Conservation (phyloP, 2,797 vertebrate species). For the Taenioides sp. region DNA sequence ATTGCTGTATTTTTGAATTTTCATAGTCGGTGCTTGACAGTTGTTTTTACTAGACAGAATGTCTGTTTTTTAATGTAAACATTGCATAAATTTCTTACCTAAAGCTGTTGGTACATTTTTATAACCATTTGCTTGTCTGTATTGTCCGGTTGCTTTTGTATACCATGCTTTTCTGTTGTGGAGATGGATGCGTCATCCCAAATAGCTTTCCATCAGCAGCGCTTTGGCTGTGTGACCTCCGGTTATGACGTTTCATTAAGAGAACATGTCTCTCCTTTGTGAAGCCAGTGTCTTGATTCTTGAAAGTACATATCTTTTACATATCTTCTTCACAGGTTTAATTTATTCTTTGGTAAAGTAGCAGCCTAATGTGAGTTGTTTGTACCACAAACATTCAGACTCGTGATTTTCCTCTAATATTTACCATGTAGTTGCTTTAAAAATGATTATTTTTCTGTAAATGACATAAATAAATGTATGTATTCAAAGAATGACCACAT, state of each 20-base stretch:
- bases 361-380: conserved; percentile 38
- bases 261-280: conserved; percentile 13
- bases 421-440: conserved; percentile 55
- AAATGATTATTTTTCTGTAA: conserved; percentile 48
- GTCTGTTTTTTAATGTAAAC: conserved; percentile 84
- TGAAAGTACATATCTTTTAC: conserved; percentile 12
- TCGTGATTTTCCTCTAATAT: conserved; percentile 53
- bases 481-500: conserved; percentile 62
- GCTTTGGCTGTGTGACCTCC: conserved; percentile 38
- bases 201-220: conserved; percentile 29
- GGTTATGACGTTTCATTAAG: conserved; percentile 16
- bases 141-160: conserved; percentile 51
- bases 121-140: conserved; percentile 50
- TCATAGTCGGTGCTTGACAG: conserved; percentile 82
- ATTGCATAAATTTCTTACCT: conserved; percentile 96
- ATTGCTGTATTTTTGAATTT: conserved; percentile 93
- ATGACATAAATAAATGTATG: conserved; percentile 63
- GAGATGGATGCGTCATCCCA: conserved; percentile 58
- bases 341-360: conserved; percentile 42
- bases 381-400: conserved; percentile 47
- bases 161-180: conserved; percentile 39
- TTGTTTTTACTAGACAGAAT: conserved; percentile 82
- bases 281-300: conserved; percentile 18
- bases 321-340: conserved; percentile 4
- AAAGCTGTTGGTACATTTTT: conserved; percentile 88